These are phyloP conservation scores for Melinopterus prodromus DNA, from an alignment of 2,888 invertebrate species.

Conservation along the genomic window DNA sequence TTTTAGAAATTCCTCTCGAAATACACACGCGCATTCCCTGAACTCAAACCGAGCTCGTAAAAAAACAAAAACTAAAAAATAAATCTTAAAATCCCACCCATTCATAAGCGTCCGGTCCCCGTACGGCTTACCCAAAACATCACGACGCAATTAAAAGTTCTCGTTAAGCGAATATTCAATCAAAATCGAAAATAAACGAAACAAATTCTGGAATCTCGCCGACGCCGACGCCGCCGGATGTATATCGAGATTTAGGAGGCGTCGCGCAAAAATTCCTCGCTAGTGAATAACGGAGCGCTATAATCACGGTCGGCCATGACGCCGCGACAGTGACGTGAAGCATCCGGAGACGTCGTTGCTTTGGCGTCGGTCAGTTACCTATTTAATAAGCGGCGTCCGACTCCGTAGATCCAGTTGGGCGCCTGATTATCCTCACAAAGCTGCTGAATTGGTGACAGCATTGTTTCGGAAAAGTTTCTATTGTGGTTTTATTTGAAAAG, in stretches of 20 bases:
- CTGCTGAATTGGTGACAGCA: background rate
- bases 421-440: constrained; percentile 32
- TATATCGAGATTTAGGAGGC: background rate
- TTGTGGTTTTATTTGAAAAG: background rate
- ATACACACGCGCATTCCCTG: background rate
- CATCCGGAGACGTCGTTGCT: constrained; percentile 40
- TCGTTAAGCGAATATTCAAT: background rate
- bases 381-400: constrained; percentile 49
- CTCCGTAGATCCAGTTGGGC: constrained; percentile 50
- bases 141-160: background rate
- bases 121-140: background rate
- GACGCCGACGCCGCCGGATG: constrained; percentile 4
- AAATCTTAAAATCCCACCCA: background rate
- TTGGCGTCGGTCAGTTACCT: constrained; percentile 53
- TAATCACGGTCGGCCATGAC: background rate
- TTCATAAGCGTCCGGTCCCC: background rate
- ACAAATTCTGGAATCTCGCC: background rate
- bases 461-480: constrained; percentile 15
- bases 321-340: constrained; percentile 10
- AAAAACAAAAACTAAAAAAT: background rate
- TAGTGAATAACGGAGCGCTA: background rate
- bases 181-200: background rate
- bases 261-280: background rate
- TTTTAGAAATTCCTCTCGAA: background rate
- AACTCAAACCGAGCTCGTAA: background rate